Evolutionary conservation across 1,140 invertebrate genomes (phyloP).

Genomic region (Rhagoletis zephyria): DNA sequence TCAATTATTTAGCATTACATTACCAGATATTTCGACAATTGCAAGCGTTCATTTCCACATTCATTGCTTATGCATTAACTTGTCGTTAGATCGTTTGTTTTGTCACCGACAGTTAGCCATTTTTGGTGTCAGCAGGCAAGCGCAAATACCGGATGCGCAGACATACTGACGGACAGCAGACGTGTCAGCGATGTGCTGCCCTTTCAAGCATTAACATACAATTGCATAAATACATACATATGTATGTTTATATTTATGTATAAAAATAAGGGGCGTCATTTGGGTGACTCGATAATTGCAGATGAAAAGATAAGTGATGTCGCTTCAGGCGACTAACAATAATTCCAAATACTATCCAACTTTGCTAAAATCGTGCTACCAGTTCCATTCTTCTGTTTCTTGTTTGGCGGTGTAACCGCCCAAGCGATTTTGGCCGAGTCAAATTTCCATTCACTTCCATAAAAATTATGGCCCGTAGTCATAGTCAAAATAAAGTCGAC

Average conservation of each 20-base stretch:
- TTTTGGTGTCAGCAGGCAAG: constrained; percentile 3
- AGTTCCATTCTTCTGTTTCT: no score
- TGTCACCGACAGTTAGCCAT: constrained; percentile 7
- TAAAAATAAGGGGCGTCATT: neutral
- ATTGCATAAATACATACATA: neutral
- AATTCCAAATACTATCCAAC: no score
- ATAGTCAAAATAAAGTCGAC: no score
- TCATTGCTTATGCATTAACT: constrained; percentile 22
- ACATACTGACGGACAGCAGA: no score
- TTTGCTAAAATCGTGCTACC: no score
- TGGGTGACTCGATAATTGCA: neutral
- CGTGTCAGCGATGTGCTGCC: neutral
- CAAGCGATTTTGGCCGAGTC: no score
- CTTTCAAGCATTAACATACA: no score
- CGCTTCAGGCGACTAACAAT: no score
- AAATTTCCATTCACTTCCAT: no score
- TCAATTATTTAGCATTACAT: constrained; percentile 61
- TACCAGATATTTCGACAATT: constrained; percentile 47
- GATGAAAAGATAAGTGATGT: neutral
- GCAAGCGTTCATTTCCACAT: constrained; percentile 31
- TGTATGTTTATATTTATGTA: neutral
- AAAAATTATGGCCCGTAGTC: no score
- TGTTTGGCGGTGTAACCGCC: no score
- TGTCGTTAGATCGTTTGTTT: neutral
- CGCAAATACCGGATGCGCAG: neutral